A percentile compares a stretch with the other conserved stretches of the same genome.
phyloP scores from a whole-genome alignment of 2,113 vertebrate species.

The Mungos mungo region DNA sequence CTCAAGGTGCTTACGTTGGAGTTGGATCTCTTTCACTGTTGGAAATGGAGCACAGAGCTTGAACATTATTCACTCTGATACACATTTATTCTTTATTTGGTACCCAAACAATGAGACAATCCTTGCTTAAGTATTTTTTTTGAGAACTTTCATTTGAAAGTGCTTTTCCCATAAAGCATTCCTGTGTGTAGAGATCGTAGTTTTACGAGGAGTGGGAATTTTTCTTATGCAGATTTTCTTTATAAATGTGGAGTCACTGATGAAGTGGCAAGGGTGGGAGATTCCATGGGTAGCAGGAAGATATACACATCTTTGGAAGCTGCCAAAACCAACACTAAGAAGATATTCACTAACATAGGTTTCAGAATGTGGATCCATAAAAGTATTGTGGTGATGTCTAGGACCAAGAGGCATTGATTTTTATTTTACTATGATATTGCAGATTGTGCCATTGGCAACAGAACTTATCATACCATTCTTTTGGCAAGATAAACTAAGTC shows the following conservation, averaged over 20 bases:
- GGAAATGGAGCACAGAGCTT: not conserved
- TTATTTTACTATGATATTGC: slow-evolving; percentile 55
- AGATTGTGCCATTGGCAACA: slow-evolving; percentile 46
- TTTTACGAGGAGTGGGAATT: slow-evolving; percentile 66
- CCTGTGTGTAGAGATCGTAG: slow-evolving; percentile 11
- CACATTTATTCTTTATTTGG: slow-evolving; percentile 40
- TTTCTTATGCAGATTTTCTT: slow-evolving; percentile 80
- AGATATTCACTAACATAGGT: slow-evolving; percentile 95
- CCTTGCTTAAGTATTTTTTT: slow-evolving; percentile 52
- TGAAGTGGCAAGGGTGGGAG: slow-evolving; percentile 85
- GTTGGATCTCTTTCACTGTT: not conserved
- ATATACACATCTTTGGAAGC: slow-evolving; percentile 89
- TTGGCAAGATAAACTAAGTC: slow-evolving; percentile 55
- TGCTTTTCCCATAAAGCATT: slow-evolving; percentile 57
- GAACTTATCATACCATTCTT: slow-evolving; percentile 52
- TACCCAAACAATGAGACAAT: slow-evolving; percentile 63
- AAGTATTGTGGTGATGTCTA: slow-evolving; percentile 82
- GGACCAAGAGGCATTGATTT: slow-evolving; percentile 50
- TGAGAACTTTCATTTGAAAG: slow-evolving; percentile 48
- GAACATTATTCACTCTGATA: not conserved
- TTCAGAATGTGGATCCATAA: slow-evolving; percentile 94
- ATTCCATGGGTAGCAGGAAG: slow-evolving; percentile 90
- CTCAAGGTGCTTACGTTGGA: not conserved
- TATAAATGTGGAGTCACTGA: slow-evolving; percentile 86
- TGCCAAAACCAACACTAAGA: slow-evolving; percentile 97